Evolutionary conservation across 1,140 invertebrate species (phyloP).

Genomic region (Pinna nobilis): DNA sequence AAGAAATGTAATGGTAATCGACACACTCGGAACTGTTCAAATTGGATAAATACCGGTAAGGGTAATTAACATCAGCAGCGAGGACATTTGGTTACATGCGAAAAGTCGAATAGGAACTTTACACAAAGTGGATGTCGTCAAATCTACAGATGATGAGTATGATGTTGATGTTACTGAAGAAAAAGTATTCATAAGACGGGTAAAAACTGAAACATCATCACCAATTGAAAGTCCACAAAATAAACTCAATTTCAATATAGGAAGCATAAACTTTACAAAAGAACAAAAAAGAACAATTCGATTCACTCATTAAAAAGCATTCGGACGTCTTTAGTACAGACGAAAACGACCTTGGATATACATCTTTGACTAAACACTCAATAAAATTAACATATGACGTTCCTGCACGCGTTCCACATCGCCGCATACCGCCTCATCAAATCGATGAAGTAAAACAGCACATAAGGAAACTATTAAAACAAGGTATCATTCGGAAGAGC

Average conservation of each 20-base stretch:
- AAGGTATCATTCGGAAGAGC: slow-evolving; percentile 29
- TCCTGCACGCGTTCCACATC: slow-evolving; percentile 28
- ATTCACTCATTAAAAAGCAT: slow-evolving; percentile 12
- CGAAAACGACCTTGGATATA: slow-evolving; percentile 34
- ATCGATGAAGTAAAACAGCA: slow-evolving; percentile 34
- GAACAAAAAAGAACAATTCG: slow-evolving; percentile 5
- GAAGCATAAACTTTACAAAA: slow-evolving; percentile 10
- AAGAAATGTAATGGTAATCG: not conserved
- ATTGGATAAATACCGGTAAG: slow-evolving; percentile 19
- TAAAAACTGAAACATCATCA: too few species aligned
- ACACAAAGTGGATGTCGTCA: slow-evolving; percentile 11
- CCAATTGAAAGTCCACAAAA: too few species aligned
- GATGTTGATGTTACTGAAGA: not conserved
- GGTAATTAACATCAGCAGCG: slow-evolving; percentile 21
- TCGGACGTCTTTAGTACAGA: slow-evolving; percentile 12
- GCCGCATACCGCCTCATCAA: slow-evolving; percentile 39
- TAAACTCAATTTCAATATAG: too few species aligned
- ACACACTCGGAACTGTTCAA: not conserved
- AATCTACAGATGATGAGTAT: not conserved
- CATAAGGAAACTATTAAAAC: slow-evolving; percentile 32
- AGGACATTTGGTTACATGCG: slow-evolving; percentile 24
- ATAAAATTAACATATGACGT: slow-evolving; percentile 24
- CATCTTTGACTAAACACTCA: slow-evolving; percentile 29
- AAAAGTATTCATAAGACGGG: slow-evolving; percentile 16
- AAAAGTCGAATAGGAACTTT: slow-evolving; percentile 25